These are phyloP conservation scores for Lepidurus arcticus DNA, from an alignment of 1,140 invertebrate genomes.

Conservation along the genomic window DNA sequence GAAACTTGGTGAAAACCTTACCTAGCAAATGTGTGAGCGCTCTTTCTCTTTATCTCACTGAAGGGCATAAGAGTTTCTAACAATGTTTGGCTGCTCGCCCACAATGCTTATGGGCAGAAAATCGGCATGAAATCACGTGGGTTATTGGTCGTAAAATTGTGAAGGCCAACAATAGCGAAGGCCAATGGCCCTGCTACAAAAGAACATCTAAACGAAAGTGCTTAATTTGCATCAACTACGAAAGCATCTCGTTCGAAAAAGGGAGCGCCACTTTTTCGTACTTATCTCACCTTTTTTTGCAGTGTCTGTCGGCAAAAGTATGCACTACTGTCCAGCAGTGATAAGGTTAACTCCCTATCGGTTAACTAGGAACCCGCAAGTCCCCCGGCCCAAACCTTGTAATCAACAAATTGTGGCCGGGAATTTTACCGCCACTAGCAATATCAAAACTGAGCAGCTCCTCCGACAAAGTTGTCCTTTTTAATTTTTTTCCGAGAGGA, in stretches of 20 bases:
- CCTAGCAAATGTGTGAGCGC: too few species aligned
- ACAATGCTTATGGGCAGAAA: neutral
- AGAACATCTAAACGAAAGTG: neutral
- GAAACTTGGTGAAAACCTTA: too few species aligned
- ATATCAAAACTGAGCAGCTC: neutral
- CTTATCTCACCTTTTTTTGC: constrained; percentile 1
- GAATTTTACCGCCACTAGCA: neutral
- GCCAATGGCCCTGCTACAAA: neutral
- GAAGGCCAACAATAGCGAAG: neutral
- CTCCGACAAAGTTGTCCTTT: too few species aligned
- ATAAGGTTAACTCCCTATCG: neutral
- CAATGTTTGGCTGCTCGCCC: neutral
- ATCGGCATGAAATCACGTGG: neutral
- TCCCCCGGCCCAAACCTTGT: neutral
- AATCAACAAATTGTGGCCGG: neutral
- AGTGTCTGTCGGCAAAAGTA: neutral
- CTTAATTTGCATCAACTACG: neutral
- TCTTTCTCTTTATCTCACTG: too few species aligned
- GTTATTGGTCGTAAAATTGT: neutral
- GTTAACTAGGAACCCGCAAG: neutral
- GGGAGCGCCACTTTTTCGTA: neutral
- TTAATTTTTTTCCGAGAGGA: neutral
- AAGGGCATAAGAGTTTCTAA: too few species aligned
- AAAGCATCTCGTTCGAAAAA: neutral
- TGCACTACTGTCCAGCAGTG: neutral